Percentiles rank a stretch among this genome's conserved stretches.
Conservation (phyloP, 2,888 invertebrate species). For the Macrophya alboannulata region DNA sequence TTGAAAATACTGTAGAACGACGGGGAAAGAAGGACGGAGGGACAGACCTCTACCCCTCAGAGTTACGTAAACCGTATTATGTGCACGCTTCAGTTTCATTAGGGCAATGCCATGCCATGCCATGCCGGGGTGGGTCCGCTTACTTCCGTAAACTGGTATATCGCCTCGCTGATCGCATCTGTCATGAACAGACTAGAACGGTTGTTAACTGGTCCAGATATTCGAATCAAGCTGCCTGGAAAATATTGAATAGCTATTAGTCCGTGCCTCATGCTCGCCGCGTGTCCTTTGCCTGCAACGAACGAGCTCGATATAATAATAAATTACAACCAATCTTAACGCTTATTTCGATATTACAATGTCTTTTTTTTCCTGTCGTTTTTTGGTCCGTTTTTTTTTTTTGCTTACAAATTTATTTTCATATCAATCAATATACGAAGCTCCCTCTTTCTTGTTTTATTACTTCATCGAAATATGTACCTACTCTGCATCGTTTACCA, state of each 20-base stretch:
- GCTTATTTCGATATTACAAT: neutral
- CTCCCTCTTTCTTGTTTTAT: neutral
- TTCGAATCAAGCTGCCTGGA: conserved; percentile 48
- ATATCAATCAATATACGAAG: neutral
- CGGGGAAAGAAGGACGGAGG: neutral
- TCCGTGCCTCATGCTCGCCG: neutral
- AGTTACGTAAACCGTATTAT: conserved; percentile 36
- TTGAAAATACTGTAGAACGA: neutral
- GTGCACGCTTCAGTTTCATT: conserved; percentile 49
- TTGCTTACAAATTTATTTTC: conserved; percentile 6
- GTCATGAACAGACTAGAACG: conserved; percentile 21
- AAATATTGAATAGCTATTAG: conserved; percentile 42
- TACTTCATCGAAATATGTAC: neutral
- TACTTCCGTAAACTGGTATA: conserved; percentile 22
- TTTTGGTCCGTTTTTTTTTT: neutral
- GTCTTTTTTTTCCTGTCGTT: neutral
- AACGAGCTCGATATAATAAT: conserved; percentile 44
- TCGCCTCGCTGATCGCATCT: conserved; percentile 38
- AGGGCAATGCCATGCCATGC: neutral
- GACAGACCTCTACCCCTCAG: neutral
- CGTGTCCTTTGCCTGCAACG: conserved; percentile 43
- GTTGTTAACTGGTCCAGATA: conserved; percentile 46
- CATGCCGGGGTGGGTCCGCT: neutral
- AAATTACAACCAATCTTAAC: neutral
- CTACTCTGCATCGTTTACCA: neutral